Evolutionary conservation across 2,888 invertebrate species (phyloP).

Genomic region (Hemistola chrysoprasaria): DNA sequence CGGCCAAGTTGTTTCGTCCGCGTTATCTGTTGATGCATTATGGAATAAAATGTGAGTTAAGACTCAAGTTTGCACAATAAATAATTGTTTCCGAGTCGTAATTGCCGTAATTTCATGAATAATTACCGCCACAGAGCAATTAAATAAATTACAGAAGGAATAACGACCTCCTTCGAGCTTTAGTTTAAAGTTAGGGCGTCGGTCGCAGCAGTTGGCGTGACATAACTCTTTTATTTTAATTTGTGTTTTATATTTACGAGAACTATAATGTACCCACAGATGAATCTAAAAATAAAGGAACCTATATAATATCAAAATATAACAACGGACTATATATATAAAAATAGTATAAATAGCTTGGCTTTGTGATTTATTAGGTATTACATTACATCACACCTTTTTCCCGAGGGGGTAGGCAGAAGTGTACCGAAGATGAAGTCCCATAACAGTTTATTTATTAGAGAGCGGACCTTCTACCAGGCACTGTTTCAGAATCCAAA

Average conservation of each 20-base stretch:
- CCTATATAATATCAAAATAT: too few species aligned
- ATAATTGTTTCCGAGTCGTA: slow-evolving; percentile 80
- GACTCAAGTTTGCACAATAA: slow-evolving; percentile 79
- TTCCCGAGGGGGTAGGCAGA: too few species aligned
- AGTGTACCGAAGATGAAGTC: too few species aligned
- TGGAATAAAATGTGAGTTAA: slow-evolving; percentile 80
- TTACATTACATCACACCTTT: too few species aligned
- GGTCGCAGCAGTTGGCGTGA: slow-evolving; percentile 55
- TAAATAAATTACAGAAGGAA: slow-evolving; percentile 80
- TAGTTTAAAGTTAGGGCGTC: slow-evolving; percentile 76
- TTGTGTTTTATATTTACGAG: background rate
- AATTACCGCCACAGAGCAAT: slow-evolving; percentile 81
- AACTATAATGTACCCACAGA: too few species aligned
- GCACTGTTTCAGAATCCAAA: too few species aligned
- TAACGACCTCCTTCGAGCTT: slow-evolving; percentile 76
- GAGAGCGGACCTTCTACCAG: too few species aligned
- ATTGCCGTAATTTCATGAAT: slow-evolving; percentile 83
- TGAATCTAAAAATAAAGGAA: too few species aligned
- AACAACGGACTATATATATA: too few species aligned
- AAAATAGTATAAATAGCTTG: too few species aligned
- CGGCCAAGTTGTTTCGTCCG: slow-evolving; percentile 27
- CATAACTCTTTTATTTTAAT: slow-evolving; percentile 42
- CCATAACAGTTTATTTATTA: too few species aligned
- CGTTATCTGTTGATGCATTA: slow-evolving; percentile 73
- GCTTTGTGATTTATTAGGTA: too few species aligned